Evolutionary conservation across 2,113 vertebrate species (phyloP), one percentile per base, ranked within the genome.

Genomic region (Phaethornis superciliosus): DNA sequence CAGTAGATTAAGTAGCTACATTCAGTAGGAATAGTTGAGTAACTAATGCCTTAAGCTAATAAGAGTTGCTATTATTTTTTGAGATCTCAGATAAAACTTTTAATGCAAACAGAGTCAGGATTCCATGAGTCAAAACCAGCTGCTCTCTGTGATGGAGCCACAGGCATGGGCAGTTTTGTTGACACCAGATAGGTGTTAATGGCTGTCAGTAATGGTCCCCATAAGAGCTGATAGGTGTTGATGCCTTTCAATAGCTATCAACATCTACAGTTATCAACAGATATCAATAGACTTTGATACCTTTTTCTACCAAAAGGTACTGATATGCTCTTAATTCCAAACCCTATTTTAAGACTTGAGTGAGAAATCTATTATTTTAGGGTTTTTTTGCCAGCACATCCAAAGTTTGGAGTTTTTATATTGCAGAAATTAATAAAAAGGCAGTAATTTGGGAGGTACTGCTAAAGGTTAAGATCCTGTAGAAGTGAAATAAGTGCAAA

Each of bases 321-420:
- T n/a, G 16, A 24, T 1, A 32, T 6, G 18, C 14, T 47, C 35
- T 46, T 55, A 64, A 24, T 70, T 24, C 18, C 33, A 56, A 71
- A 14, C 5, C 10, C 47, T 0, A 0, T 4, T 62, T 24, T 32
- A 4, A 79, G 10, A 3, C 26, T 4, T 44, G n/a, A 80, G 58
- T 40, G 23, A 87, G 37, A 76, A 83, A 65, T 47, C 12, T 42
- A 14, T 14, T 9, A 7, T 15, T 19, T 40, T 40, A 40, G 37
- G 37, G 37, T 33, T 37, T 32, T 76, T 78, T 65, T 55, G 28
- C 4, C 9, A 47, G 7, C 6, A 27, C 1, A 2, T 58, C 9
- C 35, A 44, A 19, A 4, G 13, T 47, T 76, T n/a, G 28, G 22
- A 46, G 35, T 24, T 13, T 37, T 68, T 81, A 42, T 65, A 7